phyloP scores from a whole-genome alignment of 2,797 vertebrate genomes.

The Graptemys geographica region DNA sequence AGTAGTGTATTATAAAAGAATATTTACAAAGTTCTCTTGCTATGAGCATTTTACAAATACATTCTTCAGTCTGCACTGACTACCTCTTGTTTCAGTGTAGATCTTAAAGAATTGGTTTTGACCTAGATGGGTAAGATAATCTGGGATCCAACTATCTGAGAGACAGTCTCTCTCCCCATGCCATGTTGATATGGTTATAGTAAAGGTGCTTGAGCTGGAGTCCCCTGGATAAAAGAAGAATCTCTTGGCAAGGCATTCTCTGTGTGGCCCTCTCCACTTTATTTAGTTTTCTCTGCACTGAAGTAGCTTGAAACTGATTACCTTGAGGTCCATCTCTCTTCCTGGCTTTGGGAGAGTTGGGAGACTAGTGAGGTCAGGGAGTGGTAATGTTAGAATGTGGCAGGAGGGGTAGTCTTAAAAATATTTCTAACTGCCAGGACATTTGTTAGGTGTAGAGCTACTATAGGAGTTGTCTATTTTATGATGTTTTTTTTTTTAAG shows the following conservation, averaged over 20 bases:
- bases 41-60: not conserved
- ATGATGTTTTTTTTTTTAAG: not conserved
- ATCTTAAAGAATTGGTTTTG: not conserved
- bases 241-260: not conserved
- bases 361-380: not conserved
- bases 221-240: not conserved
- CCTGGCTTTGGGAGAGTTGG: not conserved
- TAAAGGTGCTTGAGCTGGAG: not conserved
- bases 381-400: not conserved
- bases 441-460: not conserved
- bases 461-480: not conserved
- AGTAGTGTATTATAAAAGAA: too few species aligned
- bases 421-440: not conserved
- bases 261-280: not conserved
- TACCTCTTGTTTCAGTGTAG: not conserved
- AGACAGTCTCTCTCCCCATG: not conserved
- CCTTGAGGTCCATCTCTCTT: not conserved
- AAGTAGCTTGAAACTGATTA: not conserved
- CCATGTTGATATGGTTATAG: not conserved
- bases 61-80: not conserved
- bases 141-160: not conserved
- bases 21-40: not conserved
- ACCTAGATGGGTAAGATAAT: not conserved
- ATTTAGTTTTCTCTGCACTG: not conserved
- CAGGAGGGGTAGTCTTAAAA: not conserved